Percentiles rank a stretch among this genome's conserved stretches.
Conservation (phyloP, 2,888 invertebrate genomes). For the Phyto melanocephala region DNA sequence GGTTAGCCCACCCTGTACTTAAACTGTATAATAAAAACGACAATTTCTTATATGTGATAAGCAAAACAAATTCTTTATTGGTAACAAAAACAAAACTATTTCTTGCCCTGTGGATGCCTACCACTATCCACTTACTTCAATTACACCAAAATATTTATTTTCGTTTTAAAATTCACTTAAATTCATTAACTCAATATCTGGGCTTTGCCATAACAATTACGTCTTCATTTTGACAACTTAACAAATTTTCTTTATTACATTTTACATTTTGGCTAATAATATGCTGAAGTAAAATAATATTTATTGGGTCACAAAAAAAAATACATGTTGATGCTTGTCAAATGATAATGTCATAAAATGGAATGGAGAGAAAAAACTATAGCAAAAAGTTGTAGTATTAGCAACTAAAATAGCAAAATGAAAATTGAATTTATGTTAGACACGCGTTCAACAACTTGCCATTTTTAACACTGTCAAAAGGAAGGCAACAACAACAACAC, state of each 20-base stretch:
- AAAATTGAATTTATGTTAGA: conserved; percentile 59
- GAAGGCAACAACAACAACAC: background rate
- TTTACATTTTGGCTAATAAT: conserved; percentile 40
- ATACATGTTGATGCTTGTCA: conserved; percentile 34
- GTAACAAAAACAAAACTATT: too few species aligned
- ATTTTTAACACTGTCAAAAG: conserved; percentile 14
- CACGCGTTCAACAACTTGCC: conserved; percentile 46
- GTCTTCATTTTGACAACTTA: conserved; percentile 43
- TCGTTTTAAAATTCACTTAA: background rate
- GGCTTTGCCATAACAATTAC: conserved; percentile 18
- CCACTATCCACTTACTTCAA: too few species aligned
- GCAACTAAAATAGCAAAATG: conserved; percentile 24
- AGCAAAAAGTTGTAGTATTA: background rate
- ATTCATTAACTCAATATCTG: background rate
- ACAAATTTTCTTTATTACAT: conserved; percentile 48
- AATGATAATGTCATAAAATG: conserved; percentile 54
- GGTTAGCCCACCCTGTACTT: too few species aligned
- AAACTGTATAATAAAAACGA: too few species aligned
- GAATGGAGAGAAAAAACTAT: background rate
- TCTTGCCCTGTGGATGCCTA: too few species aligned
- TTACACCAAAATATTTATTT: too few species aligned
- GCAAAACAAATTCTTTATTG: too few species aligned
- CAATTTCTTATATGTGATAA: too few species aligned
- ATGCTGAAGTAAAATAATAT: conserved; percentile 45
- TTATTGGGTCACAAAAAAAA: background rate